These are phyloP conservation scores for Hexactinellida sp. DNA, from an alignment of 37 sponge, comb jelly and placozoan genomes.

Conservation along the genomic window DNA sequence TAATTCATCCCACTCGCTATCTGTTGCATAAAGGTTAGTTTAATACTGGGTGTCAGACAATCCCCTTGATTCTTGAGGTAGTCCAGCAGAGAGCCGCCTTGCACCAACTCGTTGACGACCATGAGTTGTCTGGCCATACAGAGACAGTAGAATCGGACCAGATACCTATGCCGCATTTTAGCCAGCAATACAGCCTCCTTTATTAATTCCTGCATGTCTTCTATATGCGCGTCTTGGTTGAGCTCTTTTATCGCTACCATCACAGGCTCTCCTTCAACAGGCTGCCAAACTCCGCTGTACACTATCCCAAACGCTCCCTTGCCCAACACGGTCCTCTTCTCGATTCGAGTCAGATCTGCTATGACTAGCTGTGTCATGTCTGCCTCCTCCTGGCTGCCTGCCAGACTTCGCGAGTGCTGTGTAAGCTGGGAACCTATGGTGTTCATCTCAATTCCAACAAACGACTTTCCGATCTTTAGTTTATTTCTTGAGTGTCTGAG, in stretches of 20 bases:
- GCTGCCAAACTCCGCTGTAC: constrained; percentile 21
- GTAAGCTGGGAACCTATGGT: background rate
- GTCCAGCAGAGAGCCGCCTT: constrained; percentile 63
- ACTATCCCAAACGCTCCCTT: constrained; percentile 91
- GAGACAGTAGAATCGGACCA: constrained; percentile 62
- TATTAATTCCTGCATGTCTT: background rate
- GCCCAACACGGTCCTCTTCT: constrained; percentile 51
- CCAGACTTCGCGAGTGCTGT: background rate
- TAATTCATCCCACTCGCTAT: constrained; percentile 81
- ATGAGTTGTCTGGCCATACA: constrained; percentile 75
- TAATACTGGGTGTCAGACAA: constrained; percentile 40
- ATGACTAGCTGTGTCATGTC: background rate
- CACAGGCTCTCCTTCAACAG: background rate
- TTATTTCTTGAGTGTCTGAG: background rate
- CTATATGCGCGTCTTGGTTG: background rate
- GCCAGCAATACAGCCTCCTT: constrained; percentile 84
- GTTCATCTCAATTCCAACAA: background rate
- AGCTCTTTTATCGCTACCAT: background rate
- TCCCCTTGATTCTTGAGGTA: constrained; percentile 65
- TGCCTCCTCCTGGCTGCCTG: constrained; percentile 1
- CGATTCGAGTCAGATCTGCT: constrained; percentile 24
- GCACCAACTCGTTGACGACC: constrained; percentile 76
- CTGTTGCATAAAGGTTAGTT: constrained; percentile 52
- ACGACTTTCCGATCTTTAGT: background rate
- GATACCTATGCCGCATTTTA: constrained; percentile 63